Conservation (phyloP, 2,797 vertebrate genomes). For the Sphaeramia orbicularis region DNA sequence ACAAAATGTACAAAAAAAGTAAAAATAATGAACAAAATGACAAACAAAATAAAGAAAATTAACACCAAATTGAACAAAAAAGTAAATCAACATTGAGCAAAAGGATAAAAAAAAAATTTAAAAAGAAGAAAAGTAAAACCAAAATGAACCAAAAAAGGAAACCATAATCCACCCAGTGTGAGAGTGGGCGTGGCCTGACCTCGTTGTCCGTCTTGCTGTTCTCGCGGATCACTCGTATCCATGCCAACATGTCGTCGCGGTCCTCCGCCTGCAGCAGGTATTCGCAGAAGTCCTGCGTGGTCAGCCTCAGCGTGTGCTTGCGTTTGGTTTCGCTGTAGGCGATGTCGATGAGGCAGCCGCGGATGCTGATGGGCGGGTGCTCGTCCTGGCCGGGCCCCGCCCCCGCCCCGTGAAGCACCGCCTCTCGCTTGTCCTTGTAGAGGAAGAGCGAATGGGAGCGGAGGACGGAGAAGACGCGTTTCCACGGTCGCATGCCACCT, state of each 20-base stretch:
- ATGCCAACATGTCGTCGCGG: slow-evolving; percentile 96
- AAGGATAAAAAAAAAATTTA: too few species aligned
- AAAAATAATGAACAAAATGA: too few species aligned
- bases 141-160: background rate
- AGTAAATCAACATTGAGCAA: too few species aligned
- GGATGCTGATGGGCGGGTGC: slow-evolving; percentile 91
- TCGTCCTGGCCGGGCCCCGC: slow-evolving; percentile 88
- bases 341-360: slow-evolving; percentile 96
- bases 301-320: slow-evolving; percentile 94
- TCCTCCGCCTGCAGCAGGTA: slow-evolving; percentile 98
- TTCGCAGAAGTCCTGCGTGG: slow-evolving; percentile 97
- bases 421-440: slow-evolving; percentile 96
- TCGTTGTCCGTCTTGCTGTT: slow-evolving; percentile 96
- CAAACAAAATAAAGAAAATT: too few species aligned
- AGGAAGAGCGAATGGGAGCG: slow-evolving; percentile 92
- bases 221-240: slow-evolving; percentile 95
- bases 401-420: slow-evolving; percentile 86
- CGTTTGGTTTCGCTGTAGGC: slow-evolving; percentile 98
- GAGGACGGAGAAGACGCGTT: slow-evolving; percentile 92
- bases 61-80: too few species aligned
- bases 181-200: slow-evolving; percentile 81
- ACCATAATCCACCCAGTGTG: background rate
- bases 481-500: slow-evolving; percentile 95
- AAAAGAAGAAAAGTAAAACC: too few species aligned
- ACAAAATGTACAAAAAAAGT: too few species aligned